Base-by-base conservation (phyloP, 2,888 invertebrate genomes). In the Meloe dianella region DNA sequence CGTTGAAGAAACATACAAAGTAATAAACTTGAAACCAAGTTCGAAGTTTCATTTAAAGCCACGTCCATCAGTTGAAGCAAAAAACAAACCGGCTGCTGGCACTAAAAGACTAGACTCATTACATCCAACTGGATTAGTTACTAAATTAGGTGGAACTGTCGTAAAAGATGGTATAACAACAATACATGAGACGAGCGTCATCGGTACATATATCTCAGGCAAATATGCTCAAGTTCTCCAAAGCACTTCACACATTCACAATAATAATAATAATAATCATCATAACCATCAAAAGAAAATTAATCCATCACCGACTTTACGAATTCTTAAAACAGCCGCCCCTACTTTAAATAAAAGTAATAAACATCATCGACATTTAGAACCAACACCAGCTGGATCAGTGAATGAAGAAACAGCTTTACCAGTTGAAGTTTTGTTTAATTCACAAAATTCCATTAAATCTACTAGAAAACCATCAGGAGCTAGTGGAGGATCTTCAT, bases 151-250 rank as follows among this genome's bases (percentile, higher is more conserved):
- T 56, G 95, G 94, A 24, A 94, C 93, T 6, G 89, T 93, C 65
- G 90, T 94, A 5, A 91, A 91, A 79, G 93, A 93, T 77, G 94
- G 94, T 1, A 84, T 91, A 2, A 94, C 94, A 6, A 94, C 94
- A 0, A 89, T 95, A 7, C 93, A 93, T 79, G 94, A 95, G 84
- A 94, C 95, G 0, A 93, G 92, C 80, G 94, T 95, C n/a, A 92
- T 95, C 75, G 93, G 95, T 29, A 94, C 95, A 4, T 93, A 91
- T 79, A 93, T 95, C 77, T 91, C 92, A 60, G 94, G 93, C 47
- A 95, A 95, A 84, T 95, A 95, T 81, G 94, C 95, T 3, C 95
- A 95, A 84, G 91, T 93, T 10, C 84, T 95, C 32, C 93, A 94
- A 78, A 94, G 93, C 77, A 92, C 92, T 51, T 93, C 94, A 0